phyloP scores from a whole-genome alignment of 1,140 invertebrate genomes.

The Drosophila jambulina region DNA sequence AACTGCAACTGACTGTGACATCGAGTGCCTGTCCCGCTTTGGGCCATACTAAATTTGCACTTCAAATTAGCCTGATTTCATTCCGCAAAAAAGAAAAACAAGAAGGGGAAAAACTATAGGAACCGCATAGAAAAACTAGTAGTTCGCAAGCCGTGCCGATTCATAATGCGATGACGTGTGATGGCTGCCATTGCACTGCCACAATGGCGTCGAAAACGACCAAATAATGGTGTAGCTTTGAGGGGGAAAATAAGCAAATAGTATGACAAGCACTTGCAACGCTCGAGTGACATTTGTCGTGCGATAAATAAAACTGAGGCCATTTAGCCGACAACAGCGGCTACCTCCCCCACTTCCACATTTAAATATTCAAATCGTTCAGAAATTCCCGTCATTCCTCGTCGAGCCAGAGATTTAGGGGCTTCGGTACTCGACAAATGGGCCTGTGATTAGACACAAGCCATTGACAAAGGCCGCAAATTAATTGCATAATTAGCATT shows the following conservation, averaged over 20 bases:
- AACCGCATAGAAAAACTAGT: not conserved
- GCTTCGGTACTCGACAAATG: conserved; percentile 37
- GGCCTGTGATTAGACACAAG: conserved; percentile 51
- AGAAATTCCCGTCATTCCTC: conserved; percentile 59
- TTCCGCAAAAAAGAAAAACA: conserved; percentile 16
- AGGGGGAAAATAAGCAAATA: conserved; percentile 27
- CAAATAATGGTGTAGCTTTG: conserved; percentile 22
- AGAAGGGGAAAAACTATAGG: not conserved
- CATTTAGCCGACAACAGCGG: conserved; percentile 48
- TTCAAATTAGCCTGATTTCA: conserved; percentile 53
- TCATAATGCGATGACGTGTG: conserved; percentile 55
- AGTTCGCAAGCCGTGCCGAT: conserved; percentile 49
- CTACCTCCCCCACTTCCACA: conserved; percentile 56
- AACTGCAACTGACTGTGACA: conserved; percentile 47
- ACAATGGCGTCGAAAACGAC: conserved; percentile 22
- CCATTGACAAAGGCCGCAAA: conserved; percentile 49
- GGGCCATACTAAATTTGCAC: conserved; percentile 63
- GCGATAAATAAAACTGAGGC: conserved; percentile 79
- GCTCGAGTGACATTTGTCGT: conserved; percentile 73
- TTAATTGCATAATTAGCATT: conserved; percentile 73
- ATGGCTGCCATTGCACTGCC: conserved; percentile 49
- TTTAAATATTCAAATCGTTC: conserved; percentile 73
- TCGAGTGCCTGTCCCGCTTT: conserved; percentile 52
- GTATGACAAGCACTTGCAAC: conserved; percentile 57
- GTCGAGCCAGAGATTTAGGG: conserved; percentile 26